Evolutionary conservation across 2,113 vertebrate genomes (phyloP).

Genomic region (Perognathus longimembris): DNA sequence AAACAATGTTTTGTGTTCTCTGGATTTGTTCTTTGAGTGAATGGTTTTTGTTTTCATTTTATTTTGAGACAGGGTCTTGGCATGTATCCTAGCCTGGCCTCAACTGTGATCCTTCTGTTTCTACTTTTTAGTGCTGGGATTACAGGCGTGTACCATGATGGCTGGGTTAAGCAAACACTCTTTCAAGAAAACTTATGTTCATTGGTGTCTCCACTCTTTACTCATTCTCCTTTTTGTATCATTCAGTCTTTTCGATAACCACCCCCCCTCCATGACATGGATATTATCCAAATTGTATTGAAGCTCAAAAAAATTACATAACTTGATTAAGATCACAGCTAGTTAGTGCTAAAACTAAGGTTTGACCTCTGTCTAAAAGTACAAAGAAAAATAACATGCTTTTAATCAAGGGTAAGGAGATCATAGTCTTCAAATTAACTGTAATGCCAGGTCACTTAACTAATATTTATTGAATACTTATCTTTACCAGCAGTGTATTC

Average conservation of each 20-base stretch:
- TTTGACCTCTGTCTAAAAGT: constrained; percentile 26
- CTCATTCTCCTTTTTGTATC: constrained; percentile 19
- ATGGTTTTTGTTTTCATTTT: background rate
- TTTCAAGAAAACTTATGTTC: constrained; percentile 40
- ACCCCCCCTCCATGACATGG: background rate
- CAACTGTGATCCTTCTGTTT: background rate
- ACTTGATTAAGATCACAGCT: constrained; percentile 44
- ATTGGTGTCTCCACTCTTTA: background rate
- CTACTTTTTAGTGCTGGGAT: background rate
- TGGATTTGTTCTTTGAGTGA: constrained; percentile 40
- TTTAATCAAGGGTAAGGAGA: constrained; percentile 18
- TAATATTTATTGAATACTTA: constrained; percentile 6
- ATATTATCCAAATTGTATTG: constrained; percentile 57
- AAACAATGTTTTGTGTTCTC: background rate
- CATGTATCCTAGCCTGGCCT: background rate
- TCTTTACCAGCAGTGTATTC: background rate
- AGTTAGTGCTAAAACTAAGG: constrained; percentile 47
- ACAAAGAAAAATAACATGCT: constrained; percentile 27
- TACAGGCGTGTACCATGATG: background rate
- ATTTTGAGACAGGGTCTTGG: background rate
- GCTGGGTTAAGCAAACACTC: background rate
- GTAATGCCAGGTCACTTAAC: background rate
- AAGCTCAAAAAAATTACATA: constrained; percentile 56
- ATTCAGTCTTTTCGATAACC: background rate
- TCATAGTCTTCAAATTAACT: constrained; percentile 47